phyloP scores from a whole-genome alignment of 2,888 invertebrate genomes.

The Prosapia bicincta region DNA sequence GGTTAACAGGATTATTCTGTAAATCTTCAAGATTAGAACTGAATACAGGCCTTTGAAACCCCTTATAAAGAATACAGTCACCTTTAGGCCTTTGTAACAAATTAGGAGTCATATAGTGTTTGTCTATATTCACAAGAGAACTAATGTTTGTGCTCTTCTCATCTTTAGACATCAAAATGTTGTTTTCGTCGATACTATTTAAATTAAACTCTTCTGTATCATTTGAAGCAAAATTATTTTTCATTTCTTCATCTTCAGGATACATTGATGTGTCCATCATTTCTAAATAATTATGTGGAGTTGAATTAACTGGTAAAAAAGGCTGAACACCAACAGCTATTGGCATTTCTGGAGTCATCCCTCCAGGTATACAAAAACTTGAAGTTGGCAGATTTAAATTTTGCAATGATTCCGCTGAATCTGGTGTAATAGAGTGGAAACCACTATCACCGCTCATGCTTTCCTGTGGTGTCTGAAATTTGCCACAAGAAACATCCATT shows the following conservation, averaged over 20 bases:
- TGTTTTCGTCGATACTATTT: not conserved
- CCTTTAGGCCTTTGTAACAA: no score
- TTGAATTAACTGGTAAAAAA: not conserved
- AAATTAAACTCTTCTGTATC: not conserved
- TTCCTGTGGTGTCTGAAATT: not conserved
- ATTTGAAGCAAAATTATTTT: not conserved
- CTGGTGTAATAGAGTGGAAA: slow-evolving; percentile 10
- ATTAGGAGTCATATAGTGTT: no score
- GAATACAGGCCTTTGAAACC: no score
- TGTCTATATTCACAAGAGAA: no score
- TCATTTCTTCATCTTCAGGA: slow-evolving; percentile 3
- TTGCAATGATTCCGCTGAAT: not conserved
- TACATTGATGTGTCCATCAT: slow-evolving; percentile 19
- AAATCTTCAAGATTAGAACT: no score
- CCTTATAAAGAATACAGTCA: no score
- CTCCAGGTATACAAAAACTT: no score
- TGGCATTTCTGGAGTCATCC: not conserved
- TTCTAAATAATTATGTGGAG: not conserved
- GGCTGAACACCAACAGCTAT: not conserved
- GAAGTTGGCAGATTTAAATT: not conserved
- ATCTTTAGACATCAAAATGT: not conserved
- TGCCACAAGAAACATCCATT: not conserved
- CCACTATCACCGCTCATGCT: slow-evolving; percentile 3
- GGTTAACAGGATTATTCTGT: no score
- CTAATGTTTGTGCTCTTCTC: not conserved